Conservation (phyloP, 2,113 vertebrate genomes). For the Thunnus thynnus region DNA sequence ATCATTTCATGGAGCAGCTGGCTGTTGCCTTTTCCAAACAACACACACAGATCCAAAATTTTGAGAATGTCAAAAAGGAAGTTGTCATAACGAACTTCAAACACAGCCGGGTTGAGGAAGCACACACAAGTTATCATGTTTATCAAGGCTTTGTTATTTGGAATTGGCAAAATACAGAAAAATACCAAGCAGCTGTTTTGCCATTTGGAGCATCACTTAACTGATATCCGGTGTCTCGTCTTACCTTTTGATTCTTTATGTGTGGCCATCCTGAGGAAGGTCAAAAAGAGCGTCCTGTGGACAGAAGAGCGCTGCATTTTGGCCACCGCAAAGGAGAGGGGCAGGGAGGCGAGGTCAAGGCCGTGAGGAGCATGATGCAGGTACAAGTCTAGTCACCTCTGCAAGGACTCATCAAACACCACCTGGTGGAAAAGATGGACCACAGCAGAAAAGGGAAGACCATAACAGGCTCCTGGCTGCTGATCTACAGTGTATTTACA, state of each 20-base stretch:
- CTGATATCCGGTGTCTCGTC: background rate
- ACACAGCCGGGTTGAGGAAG: constrained; percentile 92
- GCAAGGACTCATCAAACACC: constrained; percentile 94
- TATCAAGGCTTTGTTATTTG: no score
- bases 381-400: constrained; percentile 95
- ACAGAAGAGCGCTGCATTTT: constrained; percentile 88
- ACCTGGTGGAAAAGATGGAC: constrained; percentile 83
- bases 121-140: constrained; percentile 77
- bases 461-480: no score
- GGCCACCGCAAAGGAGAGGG: constrained; percentile 81
- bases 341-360: constrained; percentile 81
- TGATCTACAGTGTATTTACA: no score
- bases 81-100: constrained; percentile 97
- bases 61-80: constrained; percentile 98
- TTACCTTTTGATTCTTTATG: constrained; percentile 97
- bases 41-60: constrained; percentile 95
- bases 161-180: no score
- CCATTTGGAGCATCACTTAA: no score
- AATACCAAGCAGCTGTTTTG: constrained; percentile 69
- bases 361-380: constrained; percentile 88
- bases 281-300: constrained; percentile 90
- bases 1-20: constrained; percentile 96
- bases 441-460: no score
- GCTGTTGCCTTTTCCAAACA: constrained; percentile 95
- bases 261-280: constrained; percentile 96